Percentiles rank a stretch among this genome's conserved stretches.
Conservation (phyloP, 1,140 invertebrate genomes). For the Apis dorsata region DNA sequence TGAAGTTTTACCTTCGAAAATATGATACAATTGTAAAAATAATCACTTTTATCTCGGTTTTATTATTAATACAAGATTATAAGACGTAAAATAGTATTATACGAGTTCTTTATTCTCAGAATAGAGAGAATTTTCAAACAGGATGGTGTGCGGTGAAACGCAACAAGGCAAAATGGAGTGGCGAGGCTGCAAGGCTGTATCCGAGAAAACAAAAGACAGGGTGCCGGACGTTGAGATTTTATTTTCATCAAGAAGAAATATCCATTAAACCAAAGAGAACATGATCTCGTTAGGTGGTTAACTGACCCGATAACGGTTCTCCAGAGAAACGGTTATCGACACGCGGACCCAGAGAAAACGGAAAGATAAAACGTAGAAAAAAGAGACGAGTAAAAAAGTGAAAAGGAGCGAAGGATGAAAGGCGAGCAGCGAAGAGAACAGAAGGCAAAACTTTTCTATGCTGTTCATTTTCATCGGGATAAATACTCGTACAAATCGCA, state of each 20-base stretch:
- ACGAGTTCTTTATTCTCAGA: not conserved
- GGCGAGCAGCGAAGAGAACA: not conserved
- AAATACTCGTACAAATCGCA: no score
- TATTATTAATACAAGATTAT: not conserved
- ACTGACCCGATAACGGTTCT: slow-evolving; percentile 51
- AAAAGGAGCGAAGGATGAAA: not conserved
- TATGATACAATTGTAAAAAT: not conserved
- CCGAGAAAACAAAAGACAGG: slow-evolving; percentile 10
- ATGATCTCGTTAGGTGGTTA: slow-evolving; percentile 68
- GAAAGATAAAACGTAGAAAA: not conserved
- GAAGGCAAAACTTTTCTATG: not conserved
- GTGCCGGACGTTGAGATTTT: not conserved
- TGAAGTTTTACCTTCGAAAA: not conserved
- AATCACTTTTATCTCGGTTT: no score
- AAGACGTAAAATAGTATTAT: not conserved
- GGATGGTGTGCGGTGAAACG: not conserved
- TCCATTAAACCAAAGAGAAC: slow-evolving; percentile 38
- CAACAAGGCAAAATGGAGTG: not conserved
- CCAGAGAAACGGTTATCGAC: slow-evolving; percentile 41
- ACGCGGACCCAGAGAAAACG: slow-evolving; percentile 29
- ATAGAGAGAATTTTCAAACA: not conserved
- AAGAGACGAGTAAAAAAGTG: not conserved
- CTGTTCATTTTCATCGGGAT: no score
- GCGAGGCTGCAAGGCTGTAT: no score
- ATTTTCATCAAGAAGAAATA: slow-evolving; percentile 24